Evolutionary conservation across 2,888 invertebrate species (phyloP), one percentile per base, ranked within the genome.

Genomic region (Cancer borealis): DNA sequence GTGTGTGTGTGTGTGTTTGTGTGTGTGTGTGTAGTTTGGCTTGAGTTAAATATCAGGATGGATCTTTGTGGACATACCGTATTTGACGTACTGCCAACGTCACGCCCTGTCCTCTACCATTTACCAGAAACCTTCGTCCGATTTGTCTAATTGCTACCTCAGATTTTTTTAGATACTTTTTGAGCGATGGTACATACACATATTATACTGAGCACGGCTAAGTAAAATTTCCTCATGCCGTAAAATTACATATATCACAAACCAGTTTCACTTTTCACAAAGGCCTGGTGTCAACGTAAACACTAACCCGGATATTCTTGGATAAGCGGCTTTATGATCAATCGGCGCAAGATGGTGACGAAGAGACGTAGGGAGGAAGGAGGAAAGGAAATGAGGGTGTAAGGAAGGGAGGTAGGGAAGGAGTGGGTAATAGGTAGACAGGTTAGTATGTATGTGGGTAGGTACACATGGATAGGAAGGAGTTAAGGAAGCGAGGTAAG

Each of bases 261-360:
- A 30, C 84, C n/a, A 30, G 84, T 30, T 84, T 39, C 39, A 84
- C 84, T 84, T 39, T 84, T 39, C 39, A 84, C 30, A 14, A 39
- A 84, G 30, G 84, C 84, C 84, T 39, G 84, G 84, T 39, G 84
- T 39, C 84, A 84, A 39, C 84, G 84, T 39, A 84, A 84, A 84
- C 84, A 84, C 84, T 39, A 84, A 84, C 84, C 39, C 30, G 39
- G 39, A 30, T 30, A 84, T 84, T 30, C 39, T 84, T 84, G 84
- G 84, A 39, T 14, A 39, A 84, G 84, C 84, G 84, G 14, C 84
- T 84, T 84, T 84, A 39, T 30, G 39, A 39, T 84, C 39, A 84
- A 84, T 39, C 84, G 39, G 84, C 84, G 21, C 10, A 84, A 30
- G 84, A 17, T 39, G 84, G 39, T 30, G 84, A 39, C 6, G 39